Evolutionary conservation across 2,113 vertebrate genomes (phyloP), one percentile per base, ranked within the genome.

Genomic region (Henicopernis longicauda): DNA sequence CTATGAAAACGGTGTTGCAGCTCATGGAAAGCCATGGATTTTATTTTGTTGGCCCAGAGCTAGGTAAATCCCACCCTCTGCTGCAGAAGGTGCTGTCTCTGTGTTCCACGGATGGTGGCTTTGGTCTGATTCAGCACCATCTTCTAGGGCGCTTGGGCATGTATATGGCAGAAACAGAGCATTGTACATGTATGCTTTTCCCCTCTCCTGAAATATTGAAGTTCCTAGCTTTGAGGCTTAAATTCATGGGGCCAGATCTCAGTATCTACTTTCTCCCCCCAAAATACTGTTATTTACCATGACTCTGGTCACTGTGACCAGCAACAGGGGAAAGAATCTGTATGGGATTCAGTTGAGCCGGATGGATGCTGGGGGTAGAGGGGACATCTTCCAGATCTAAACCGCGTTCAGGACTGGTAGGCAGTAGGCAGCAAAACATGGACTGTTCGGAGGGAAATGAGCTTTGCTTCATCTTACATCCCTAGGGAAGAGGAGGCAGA

Each of bases 331-430:
- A 32, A 73, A 57, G 20, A 34, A 59, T 57, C 47, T 38, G 0
- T 31, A 8, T 3, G 3, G 45, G 21, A 59, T 62, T n/a, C 2
- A 1, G 6, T 2, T 38, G 21, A 86, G 10, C 12, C 4, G 2
- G 36, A 40, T 9, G 32, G 16, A 19, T 52, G 32, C 16, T 85
- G 44, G 11, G 10, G 29, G 8, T 40, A 27, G 29, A 70, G 13
- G 36, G 6, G 25, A 38, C 26, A 54, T 26, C 52, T 71, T 52
- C 72, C 61, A 84, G n/a, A 59, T 21, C n/a, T 59, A 84, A 82
- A 36, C 10, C 0, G 0, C 32, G 11, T 3, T 59, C 32, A 38
- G 50, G 22, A 42, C 27, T 79, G 42, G 36, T 4, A 12, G 21
- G 29, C 8, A 9, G 9, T 1, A 54, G 52, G 16, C 52, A 92